Conservation (phyloP, 2,888 invertebrate species). For the Cephus rjabovi region DNA sequence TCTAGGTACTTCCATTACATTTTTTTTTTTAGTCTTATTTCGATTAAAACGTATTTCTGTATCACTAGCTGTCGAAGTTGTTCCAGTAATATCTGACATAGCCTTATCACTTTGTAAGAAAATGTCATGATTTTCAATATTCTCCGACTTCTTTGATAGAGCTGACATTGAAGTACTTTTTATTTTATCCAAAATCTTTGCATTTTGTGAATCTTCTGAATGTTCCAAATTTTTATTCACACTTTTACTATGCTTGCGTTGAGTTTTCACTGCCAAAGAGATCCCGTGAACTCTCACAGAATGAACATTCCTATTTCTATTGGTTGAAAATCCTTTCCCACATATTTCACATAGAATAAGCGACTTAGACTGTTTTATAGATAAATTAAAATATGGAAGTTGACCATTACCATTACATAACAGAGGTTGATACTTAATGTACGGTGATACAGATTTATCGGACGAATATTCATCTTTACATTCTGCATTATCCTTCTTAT, state of each 20-base stretch:
- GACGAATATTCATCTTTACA: not conserved
- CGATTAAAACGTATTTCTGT: not conserved
- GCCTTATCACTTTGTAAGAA: not conserved
- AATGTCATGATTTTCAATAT: not conserved
- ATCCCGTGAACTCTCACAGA: not conserved
- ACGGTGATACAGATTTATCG: slow-evolving; percentile 16
- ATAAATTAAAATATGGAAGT: slow-evolving; percentile 51
- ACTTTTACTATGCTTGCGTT: not conserved
- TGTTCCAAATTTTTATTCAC: not conserved
- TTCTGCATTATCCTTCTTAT: not conserved
- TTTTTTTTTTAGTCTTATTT: not conserved
- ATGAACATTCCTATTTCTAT: not conserved
- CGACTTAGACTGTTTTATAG: slow-evolving; percentile 44
- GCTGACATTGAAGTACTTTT: not conserved
- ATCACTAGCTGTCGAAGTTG: not conserved
- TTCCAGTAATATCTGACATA: not conserved
- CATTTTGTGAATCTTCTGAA: not conserved
- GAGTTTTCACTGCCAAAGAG: not conserved
- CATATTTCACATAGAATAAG: slow-evolving; percentile 46
- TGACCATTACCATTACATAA: slow-evolving; percentile 42
- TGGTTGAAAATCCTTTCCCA: not conserved
- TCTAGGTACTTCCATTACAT: not conserved
- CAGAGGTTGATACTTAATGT: slow-evolving; percentile 43
- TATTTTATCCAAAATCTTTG: not conserved
- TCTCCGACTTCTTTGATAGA: not conserved